These are phyloP conservation scores for Habropoda laboriosa DNA, from an alignment of 1,140 invertebrate species.

Conservation along the genomic window DNA sequence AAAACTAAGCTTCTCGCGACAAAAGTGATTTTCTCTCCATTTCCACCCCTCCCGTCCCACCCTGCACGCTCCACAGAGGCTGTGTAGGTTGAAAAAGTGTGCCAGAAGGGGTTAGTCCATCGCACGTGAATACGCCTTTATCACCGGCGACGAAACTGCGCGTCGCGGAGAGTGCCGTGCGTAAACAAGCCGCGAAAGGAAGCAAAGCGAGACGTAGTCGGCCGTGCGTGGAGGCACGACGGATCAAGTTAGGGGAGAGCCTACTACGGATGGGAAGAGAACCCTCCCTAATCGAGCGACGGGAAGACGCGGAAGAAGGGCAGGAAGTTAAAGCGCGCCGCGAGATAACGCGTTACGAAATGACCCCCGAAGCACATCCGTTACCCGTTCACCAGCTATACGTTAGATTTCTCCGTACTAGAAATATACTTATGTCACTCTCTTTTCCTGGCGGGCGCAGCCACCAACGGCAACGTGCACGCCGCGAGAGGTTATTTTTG, in stretches of 20 bases:
- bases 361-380: background rate
- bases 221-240: background rate
- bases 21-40: too few species aligned
- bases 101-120: too few species aligned
- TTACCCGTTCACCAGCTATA: background rate
- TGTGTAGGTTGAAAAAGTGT: too few species aligned
- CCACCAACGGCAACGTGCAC: conserved; percentile 25
- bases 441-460: conserved; percentile 36
- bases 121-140: too few species aligned
- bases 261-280: too few species aligned
- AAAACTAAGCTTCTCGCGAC: too few species aligned
- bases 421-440: conserved; percentile 63
- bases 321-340: background rate
- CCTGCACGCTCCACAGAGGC: too few species aligned
- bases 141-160: background rate
- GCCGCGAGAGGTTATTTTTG: conserved; percentile 65
- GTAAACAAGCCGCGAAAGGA: background rate
- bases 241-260: too few species aligned
- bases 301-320: background rate
- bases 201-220: background rate
- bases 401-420: conserved; percentile 44
- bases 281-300: background rate
- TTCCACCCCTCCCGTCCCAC: too few species aligned
- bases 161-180: background rate
- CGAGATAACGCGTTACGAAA: conserved; percentile 11